Base-by-base conservation (phyloP, 2,888 invertebrate species). In the Seladonia tumulorum region DNA sequence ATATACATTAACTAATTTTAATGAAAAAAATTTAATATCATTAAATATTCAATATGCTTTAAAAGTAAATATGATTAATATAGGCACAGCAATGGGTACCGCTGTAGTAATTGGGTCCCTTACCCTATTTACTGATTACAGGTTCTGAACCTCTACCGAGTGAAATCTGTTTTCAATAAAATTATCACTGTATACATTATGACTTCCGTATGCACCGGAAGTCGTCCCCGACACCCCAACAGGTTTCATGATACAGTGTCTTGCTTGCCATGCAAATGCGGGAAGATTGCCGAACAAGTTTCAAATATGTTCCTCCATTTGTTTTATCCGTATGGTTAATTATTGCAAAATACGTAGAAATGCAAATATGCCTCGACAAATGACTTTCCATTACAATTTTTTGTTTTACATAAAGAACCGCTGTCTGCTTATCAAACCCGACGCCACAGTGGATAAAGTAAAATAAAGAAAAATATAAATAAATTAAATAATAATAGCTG, bases 181-280 rank as follows among this genome's bases (percentile, higher is more conserved):
- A n/a, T 29, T 42, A 16, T 25, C 22, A 2, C 42, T 45, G 60
- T 63, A 25, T 29, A 63, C 25, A 22, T 18, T 29, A 39, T 16
- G n/a, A 29, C 49, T 68, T 18, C 39, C 18, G 35, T 14, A 39
- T 29, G n/a, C 25, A 53, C 75, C 29, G 18, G 53, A 47, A 74
- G 79, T 18, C 25, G 18, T 66, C 25, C 25, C 22, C 68, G 35
- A 68, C 45, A 53, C 5, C 63, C n/a, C 45, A 76, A 76, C 45
- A 35, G 57, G 80, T 76, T 76, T 42, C 16, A 16, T 18, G 75
- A 80, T 75, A 80, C 75, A 66, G 29, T 25, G 57, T 57, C 18
- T 53, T 49, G 39, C 29, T 70, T 76, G 29, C 22, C 45, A 76
- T 57, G 42, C 39, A 12, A 29, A 35, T 42, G 16, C 57, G 66